phyloP scores from a whole-genome alignment of 2,113 vertebrate genomes.

The Cottus gobio region DNA sequence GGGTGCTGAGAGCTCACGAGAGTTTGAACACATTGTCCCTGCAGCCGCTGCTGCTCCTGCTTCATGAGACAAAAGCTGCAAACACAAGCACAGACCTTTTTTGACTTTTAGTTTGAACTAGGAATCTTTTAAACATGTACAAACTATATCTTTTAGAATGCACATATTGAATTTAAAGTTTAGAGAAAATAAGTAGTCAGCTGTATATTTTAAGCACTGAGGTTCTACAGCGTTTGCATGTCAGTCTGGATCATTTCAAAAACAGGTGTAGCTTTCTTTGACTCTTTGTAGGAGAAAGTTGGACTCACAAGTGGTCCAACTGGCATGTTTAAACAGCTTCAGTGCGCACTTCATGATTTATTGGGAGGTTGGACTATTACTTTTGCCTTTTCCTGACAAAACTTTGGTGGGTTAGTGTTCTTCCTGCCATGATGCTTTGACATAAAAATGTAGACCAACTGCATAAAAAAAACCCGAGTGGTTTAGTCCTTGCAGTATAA shows the following conservation, averaged over 20 bases:
- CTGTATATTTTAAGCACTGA: not conserved
- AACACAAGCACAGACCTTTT: constrained; percentile 3
- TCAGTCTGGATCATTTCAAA: constrained; percentile 29
- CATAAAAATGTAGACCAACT: not conserved
- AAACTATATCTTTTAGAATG: not conserved
- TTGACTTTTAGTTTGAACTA: not conserved
- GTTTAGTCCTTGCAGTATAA: not conserved
- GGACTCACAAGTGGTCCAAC: constrained; percentile 1
- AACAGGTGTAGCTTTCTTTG: constrained; percentile 2
- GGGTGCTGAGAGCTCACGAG: constrained; percentile 68
- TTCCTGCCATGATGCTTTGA: not conserved
- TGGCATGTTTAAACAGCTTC: not conserved
- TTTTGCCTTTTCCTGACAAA: constrained; percentile 1
- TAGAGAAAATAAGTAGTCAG: not conserved
- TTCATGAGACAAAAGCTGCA: constrained; percentile 41
- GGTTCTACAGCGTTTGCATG: constrained; percentile 1
- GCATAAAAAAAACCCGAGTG: not conserved
- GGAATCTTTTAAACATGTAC: not conserved
- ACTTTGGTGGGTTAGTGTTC: not conserved
- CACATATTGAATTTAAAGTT: not conserved
- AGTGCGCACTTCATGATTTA: constrained; percentile 16
- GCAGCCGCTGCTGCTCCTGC: constrained; percentile 40
- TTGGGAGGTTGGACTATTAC: not conserved
- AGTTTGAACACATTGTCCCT: constrained; percentile 77
- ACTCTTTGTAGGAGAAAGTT: constrained; percentile 12